Base-by-base conservation (phyloP, 2,888 invertebrate species). In the Dryobotodes eremita region DNA sequence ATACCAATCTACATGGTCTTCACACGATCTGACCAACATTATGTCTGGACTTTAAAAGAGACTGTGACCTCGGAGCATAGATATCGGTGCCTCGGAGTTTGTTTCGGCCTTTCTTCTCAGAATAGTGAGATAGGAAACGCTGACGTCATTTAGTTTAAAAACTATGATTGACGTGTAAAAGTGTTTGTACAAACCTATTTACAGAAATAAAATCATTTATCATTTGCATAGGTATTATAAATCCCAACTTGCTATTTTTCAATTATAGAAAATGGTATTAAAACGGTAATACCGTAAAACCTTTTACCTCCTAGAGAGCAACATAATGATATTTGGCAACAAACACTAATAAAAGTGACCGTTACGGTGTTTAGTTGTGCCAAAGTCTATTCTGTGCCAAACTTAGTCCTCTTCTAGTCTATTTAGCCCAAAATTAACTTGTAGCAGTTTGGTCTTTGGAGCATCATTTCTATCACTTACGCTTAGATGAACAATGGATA, bases 281-380 rank as follows among this genome's bases (percentile, higher is more conserved):
- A 72, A 59, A 62, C 31, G 46, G 6, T 26, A 17, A 73, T 78
- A 26, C n/a, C 53, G 55, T 82, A 55, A 80, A 71, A 68, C 85
- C 61, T n/a, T 46, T 81, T 62, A 84, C 55, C 66, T 62, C 62
- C 53, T 55, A 71, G 61, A 68, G 71, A 62, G 20, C 26, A 53
- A 68, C 26, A 55, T 69, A 76, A 72, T 73, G 61, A 65, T 76
- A 75, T 81, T 86, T 86, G 88, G 88, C 82, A 87, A 61, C 77
- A 75, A 61, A 86, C 42, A 77, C 36, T 65, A 77, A 79, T 85
- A 82, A 79, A 86, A 77, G 74, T 85, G 85, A 71, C 74, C 75
- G 48, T 78, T 81, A 66, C 81, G 23, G 59, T 76, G 77, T 75
- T 86, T 79, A 79, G 74, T 48, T 53, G 65, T 71, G 78, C 75